Conservation (phyloP, 92 coral and sea anemone species). For the Siderastrea siderea region DNA sequence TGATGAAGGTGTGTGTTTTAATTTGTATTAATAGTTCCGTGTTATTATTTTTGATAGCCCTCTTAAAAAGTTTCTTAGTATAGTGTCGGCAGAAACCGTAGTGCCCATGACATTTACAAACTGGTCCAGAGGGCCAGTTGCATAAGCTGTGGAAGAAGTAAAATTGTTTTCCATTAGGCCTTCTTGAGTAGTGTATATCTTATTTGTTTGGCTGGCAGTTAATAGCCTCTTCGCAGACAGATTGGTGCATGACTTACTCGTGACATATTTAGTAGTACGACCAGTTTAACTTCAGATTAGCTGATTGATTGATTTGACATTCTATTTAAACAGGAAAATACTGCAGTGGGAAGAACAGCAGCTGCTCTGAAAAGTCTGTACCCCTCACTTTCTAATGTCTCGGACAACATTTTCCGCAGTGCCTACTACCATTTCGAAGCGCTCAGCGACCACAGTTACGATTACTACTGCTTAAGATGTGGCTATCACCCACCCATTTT, state of each 20-base stretch:
- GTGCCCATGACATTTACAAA: not conserved
- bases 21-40: not conserved
- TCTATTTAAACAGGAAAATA: not conserved
- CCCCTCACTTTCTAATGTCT: too few species aligned
- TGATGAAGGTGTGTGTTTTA: not conserved
- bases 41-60: not conserved
- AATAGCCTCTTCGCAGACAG: not conserved
- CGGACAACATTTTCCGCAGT: slow-evolving; percentile 7
- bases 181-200: too few species aligned
- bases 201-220: too few species aligned
- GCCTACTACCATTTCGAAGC: slow-evolving; percentile 58
- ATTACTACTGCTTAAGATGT: slow-evolving; percentile 46
- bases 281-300: not conserved
- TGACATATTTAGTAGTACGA: not conserved
- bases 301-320: not conserved
- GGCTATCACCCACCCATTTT: slow-evolving; percentile 61
- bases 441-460: slow-evolving; percentile 41
- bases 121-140: not conserved
- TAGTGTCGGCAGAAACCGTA: not conserved
- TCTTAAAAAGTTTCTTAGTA: not conserved
- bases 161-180: not conserved
- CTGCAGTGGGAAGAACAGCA: not conserved
- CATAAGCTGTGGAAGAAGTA: not conserved
- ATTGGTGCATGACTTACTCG: not conserved
- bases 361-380: too few species aligned